Percentiles rank a stretch among this genome's conserved stretches.
Evolutionary conservation across 2,797 vertebrate genomes (phyloP).

Genomic region (Xiphophorus birchmanni): DNA sequence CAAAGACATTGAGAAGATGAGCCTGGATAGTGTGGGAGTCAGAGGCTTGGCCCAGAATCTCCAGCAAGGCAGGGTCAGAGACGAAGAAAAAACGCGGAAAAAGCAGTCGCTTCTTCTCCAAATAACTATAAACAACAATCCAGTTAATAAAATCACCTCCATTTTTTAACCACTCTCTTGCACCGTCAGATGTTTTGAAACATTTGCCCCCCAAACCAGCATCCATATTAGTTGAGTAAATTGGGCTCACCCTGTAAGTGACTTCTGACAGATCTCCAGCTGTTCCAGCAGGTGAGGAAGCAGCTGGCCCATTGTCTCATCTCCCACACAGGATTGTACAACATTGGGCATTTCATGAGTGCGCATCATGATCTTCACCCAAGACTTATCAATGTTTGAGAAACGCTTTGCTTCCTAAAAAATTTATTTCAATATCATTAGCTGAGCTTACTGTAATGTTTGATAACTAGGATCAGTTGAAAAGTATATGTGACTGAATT

Average conservation of each 20-base stretch:
- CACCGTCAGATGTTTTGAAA: neutral
- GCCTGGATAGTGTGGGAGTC: slow-evolving; percentile 95
- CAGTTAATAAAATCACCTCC: neutral
- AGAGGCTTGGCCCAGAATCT: slow-evolving; percentile 96
- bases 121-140: slow-evolving; percentile 79
- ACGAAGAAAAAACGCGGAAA: slow-evolving; percentile 98
- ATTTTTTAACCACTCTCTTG: neutral
- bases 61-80: slow-evolving; percentile 92
- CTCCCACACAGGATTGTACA: slow-evolving; percentile 93
- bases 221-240: neutral
- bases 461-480: too few species aligned
- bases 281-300: slow-evolving; percentile 94
- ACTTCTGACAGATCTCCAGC: slow-evolving; percentile 97
- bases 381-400: slow-evolving; percentile 97
- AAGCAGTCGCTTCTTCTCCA: slow-evolving; percentile 93
- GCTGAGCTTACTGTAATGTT: too few species aligned
- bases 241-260: slow-evolving; percentile 89
- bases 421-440: neutral
- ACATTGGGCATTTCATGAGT: slow-evolving; percentile 92
- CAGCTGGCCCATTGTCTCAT: slow-evolving; percentile 94
- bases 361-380: slow-evolving; percentile 97
- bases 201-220: neutral
- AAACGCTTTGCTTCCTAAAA: slow-evolving; percentile 94
- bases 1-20: slow-evolving; percentile 94
- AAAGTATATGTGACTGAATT: too few species aligned